These are phyloP conservation scores for Champsocephalus gunnari DNA, from an alignment of 2,797 vertebrate species.

Conservation along the genomic window DNA sequence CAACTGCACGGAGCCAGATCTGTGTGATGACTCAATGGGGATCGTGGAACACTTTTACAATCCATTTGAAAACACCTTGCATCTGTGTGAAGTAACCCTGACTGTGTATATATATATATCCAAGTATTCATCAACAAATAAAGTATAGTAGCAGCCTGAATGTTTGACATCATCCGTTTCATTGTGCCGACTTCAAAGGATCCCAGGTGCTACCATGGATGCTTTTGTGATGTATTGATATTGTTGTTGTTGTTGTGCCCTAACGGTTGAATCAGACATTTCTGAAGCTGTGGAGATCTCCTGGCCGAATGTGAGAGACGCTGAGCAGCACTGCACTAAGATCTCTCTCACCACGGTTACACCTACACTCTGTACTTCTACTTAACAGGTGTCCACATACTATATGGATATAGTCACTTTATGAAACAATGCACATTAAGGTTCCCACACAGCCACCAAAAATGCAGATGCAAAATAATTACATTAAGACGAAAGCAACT, in stretches of 20 bases:
- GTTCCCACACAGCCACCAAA: constrained; percentile 69
- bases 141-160: neutral
- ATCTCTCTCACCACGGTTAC: constrained; percentile 66
- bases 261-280: constrained; percentile 46
- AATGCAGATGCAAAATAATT: constrained; percentile 62
- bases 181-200: neutral
- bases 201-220: neutral
- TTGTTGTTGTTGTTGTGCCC: constrained; percentile 5
- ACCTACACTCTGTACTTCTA: constrained; percentile 70
- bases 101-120: neutral
- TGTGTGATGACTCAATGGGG: neutral
- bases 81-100: neutral
- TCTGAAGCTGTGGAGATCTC: constrained; percentile 51
- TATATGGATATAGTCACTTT: constrained; percentile 77
- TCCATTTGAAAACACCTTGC: neutral
- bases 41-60: neutral
- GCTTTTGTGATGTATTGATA: neutral
- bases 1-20: constrained; percentile 2
- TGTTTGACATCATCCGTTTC: neutral
- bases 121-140: neutral
- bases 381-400: constrained; percentile 60
- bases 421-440: constrained; percentile 64
- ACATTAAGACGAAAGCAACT: constrained; percentile 67
- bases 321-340: constrained; percentile 55
- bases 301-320: constrained; percentile 28